Evolutionary conservation across 2,888 invertebrate genomes (phyloP).

Genomic region (Drosophila diplacantha): DNA sequence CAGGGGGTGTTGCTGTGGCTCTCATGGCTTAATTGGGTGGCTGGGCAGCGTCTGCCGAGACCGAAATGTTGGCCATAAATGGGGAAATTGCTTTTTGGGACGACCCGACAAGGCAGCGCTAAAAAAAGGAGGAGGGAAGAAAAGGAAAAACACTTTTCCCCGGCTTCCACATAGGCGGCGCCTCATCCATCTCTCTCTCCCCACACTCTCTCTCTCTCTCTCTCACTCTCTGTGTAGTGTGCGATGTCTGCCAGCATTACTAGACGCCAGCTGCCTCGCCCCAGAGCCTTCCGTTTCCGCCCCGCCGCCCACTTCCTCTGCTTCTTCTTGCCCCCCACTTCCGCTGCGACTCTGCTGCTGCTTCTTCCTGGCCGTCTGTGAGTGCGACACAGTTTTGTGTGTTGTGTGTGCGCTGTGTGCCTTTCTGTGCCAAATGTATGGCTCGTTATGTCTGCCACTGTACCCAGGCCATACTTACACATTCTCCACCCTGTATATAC

Average conservation of each 20-base stretch:
- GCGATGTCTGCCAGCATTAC: constrained; percentile 57
- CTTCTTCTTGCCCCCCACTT: constrained; percentile 6
- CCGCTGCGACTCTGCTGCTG: constrained; percentile 9
- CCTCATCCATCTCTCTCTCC: constrained; percentile 35
- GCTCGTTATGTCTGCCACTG: constrained; percentile 50
- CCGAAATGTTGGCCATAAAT: constrained; percentile 39
- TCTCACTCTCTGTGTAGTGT: constrained; percentile 1
- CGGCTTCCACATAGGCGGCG: constrained; percentile 49
- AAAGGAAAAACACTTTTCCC: constrained; percentile 14
- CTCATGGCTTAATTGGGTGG: constrained; percentile 71
- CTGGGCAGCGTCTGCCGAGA: constrained; percentile 69
- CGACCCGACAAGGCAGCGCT: constrained; percentile 27
- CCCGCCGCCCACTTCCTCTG: constrained; percentile 24
- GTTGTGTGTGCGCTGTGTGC: constrained; percentile 14
- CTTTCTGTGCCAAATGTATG: constrained; percentile 44
- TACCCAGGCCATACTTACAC: constrained; percentile 2
- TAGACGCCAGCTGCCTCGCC: constrained; percentile 59
- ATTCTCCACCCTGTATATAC: constrained; percentile 3
- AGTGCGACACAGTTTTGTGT: constrained; percentile 64
- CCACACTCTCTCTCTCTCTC: constrained; percentile 1
- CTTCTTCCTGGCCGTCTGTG: constrained; percentile 48
- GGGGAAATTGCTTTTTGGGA: constrained; percentile 66
- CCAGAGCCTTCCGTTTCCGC: constrained; percentile 48
- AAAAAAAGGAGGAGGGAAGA: background rate
- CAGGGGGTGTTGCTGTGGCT: constrained; percentile 26